Evolutionary conservation across 2,888 invertebrate species (phyloP).

Genomic region (Drosophila buzzatii): DNA sequence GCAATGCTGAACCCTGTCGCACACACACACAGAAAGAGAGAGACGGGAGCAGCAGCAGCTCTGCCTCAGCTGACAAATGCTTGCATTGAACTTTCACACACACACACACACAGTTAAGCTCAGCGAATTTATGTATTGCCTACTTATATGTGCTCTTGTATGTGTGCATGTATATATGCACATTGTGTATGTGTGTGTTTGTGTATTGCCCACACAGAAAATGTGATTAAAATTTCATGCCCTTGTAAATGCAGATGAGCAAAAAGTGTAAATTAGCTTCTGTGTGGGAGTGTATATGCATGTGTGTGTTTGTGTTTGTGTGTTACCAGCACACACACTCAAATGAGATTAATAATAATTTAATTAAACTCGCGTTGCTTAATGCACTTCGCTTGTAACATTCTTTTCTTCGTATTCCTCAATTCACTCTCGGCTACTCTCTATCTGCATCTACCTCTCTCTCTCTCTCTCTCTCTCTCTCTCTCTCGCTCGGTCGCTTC

Average conservation of each 20-base stretch:
- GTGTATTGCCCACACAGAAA: constrained; percentile 24
- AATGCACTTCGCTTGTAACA: constrained; percentile 75
- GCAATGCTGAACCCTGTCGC: constrained; percentile 7
- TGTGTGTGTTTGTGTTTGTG: constrained; percentile 8
- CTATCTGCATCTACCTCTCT: neutral
- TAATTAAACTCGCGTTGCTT: constrained; percentile 73
- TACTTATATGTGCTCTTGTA: neutral
- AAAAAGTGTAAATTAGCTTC: constrained; percentile 27
- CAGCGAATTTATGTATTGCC: constrained; percentile 18
- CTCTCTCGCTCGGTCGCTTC: neutral
- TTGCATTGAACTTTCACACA: constrained; percentile 54
- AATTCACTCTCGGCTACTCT: constrained; percentile 13
- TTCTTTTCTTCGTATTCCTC: constrained; percentile 13
- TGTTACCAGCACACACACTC: constrained; percentile 27
- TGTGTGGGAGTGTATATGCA: neutral
- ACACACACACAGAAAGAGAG: neutral
- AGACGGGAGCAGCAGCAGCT: neutral
- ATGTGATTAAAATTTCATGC: constrained; percentile 59
- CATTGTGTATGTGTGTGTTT: neutral
- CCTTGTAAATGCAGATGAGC: constrained; percentile 46
- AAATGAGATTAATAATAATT: constrained; percentile 81
- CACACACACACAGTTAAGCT: neutral
- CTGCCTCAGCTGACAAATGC: constrained; percentile 25
- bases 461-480: constrained; percentile 1
- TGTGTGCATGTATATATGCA: neutral